Evolutionary conservation across 2,888 invertebrate genomes (phyloP).

Genomic region (Eucera pruinosa): DNA sequence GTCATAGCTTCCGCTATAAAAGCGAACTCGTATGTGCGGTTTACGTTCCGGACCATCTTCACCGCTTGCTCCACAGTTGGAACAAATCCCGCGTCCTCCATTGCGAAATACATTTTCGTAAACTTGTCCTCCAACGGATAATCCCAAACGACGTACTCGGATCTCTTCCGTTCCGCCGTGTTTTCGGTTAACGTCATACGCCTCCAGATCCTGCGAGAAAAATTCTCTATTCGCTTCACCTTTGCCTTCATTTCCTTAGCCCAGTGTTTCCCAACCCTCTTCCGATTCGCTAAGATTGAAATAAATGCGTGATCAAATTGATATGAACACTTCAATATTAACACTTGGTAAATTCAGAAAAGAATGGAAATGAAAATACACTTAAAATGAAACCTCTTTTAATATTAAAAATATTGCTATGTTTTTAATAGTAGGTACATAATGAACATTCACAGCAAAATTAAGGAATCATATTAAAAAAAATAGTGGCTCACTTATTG

Average conservation of each 20-base stretch:
- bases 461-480: too few species aligned
- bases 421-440: too few species aligned
- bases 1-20: constrained; percentile 97
- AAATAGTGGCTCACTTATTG: too few species aligned
- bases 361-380: too few species aligned
- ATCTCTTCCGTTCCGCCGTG: constrained; percentile 92
- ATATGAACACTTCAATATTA: too few species aligned
- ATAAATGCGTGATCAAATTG: too few species aligned
- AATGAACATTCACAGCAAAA: too few species aligned
- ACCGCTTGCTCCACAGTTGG: constrained; percentile 91
- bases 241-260: background rate
- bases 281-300: too few species aligned
- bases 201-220: constrained; percentile 91
- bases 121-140: constrained; percentile 98
- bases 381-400: too few species aligned
- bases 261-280: too few species aligned
- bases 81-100: constrained; percentile 93
- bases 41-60: constrained; percentile 88
- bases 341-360: too few species aligned
- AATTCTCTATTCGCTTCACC: background rate
- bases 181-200: constrained; percentile 97
- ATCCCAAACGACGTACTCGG: constrained; percentile 97
- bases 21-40: constrained; percentile 93
- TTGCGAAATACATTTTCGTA: constrained; percentile 98
- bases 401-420: too few species aligned